phyloP scores from a whole-genome alignment of 2,888 invertebrate genomes.

The Sarcophaga variegata region DNA sequence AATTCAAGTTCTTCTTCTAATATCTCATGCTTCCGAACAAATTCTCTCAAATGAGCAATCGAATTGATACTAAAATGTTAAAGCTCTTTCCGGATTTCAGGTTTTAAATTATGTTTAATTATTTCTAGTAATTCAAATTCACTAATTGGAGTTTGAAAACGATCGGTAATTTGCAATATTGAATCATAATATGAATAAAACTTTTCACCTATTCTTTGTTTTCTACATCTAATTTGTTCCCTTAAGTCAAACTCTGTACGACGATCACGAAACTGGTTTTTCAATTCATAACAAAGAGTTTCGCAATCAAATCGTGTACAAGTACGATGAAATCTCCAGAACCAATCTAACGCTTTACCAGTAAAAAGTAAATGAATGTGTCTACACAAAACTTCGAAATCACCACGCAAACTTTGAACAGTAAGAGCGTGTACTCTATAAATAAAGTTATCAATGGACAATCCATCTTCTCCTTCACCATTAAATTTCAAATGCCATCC shows the following conservation, averaged over 20 bases:
- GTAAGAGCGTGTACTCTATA: slow-evolving; percentile 14
- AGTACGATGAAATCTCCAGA: too few species aligned
- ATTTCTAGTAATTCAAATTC: slow-evolving; percentile 21
- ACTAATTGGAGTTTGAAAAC: slow-evolving; percentile 22
- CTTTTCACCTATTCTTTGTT: neutral
- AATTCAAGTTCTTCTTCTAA: too few species aligned
- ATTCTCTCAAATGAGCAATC: neutral
- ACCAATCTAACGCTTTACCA: too few species aligned
- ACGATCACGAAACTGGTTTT: slow-evolving; percentile 34
- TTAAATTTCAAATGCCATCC: slow-evolving; percentile 26
- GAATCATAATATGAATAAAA: slow-evolving; percentile 36
- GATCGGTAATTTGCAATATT: slow-evolving; percentile 29
- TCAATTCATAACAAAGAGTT: too few species aligned
- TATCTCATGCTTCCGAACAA: too few species aligned
- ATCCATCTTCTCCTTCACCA: slow-evolving; percentile 14
- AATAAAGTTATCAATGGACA: slow-evolving; percentile 38
- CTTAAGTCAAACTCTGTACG: slow-evolving; percentile 29
- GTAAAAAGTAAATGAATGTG: slow-evolving; percentile 16
- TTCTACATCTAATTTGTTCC: slow-evolving; percentile 27
- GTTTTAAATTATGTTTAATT: slow-evolving; percentile 7
- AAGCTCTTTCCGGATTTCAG: slow-evolving; percentile 13
- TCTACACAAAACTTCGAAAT: neutral
- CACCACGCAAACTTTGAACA: too few species aligned
- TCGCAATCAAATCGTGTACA: too few species aligned
- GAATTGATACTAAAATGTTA: slow-evolving; percentile 11